These are phyloP conservation scores for Idaea biselata DNA, from an alignment of 2,888 invertebrate genomes.

Conservation along the genomic window DNA sequence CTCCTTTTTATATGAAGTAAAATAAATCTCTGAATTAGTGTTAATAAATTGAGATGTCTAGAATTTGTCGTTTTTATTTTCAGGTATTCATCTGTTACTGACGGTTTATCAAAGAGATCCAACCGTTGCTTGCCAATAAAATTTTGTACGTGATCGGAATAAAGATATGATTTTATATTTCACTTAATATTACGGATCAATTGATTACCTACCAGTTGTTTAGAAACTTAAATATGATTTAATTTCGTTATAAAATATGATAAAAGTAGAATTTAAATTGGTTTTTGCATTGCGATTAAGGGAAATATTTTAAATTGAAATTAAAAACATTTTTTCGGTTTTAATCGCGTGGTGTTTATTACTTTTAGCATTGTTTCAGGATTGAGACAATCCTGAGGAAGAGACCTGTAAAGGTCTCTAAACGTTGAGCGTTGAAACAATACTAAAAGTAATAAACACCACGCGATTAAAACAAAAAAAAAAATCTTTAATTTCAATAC, in stretches of 20 bases:
- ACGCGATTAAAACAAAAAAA: too few species aligned
- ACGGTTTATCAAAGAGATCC: slow-evolving; percentile 54
- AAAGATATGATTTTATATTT: slow-evolving; percentile 36
- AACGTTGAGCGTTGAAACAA: too few species aligned
- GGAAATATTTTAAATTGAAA: too few species aligned
- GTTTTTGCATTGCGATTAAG: too few species aligned
- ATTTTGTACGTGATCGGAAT: slow-evolving; percentile 64
- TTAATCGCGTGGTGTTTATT: too few species aligned
- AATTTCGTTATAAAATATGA: neutral
- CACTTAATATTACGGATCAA: neutral
- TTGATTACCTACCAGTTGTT: neutral
- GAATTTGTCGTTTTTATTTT: slow-evolving; percentile 30
- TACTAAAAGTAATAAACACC: too few species aligned
- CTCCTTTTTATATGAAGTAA: slow-evolving; percentile 2
- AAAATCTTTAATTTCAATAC: too few species aligned
- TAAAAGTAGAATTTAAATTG: too few species aligned
- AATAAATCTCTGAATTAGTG: slow-evolving; percentile 5
- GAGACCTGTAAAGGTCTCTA: too few species aligned
- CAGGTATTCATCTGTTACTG: slow-evolving; percentile 64
- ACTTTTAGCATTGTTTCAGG: too few species aligned
- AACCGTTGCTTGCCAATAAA: slow-evolving; percentile 57
- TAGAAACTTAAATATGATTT: neutral
- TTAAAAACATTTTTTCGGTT: too few species aligned
- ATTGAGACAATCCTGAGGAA: too few species aligned
- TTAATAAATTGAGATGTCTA: neutral